Percentiles rank a stretch among this genome's conserved stretches.
phyloP scores from a whole-genome alignment of 2,888 invertebrate genomes.

The Diabrotica balteata region DNA sequence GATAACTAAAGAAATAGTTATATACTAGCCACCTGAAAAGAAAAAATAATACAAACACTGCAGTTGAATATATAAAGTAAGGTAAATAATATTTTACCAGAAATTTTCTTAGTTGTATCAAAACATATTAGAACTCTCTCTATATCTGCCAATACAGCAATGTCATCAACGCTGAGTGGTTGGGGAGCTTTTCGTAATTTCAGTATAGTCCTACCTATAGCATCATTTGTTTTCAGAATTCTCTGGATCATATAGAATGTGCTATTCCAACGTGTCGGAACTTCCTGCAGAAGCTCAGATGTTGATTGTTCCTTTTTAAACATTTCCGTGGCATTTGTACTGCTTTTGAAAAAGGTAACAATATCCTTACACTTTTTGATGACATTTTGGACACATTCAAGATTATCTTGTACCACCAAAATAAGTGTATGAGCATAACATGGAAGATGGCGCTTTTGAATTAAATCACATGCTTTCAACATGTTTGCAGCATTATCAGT shows the following conservation, averaged over 20 bases:
- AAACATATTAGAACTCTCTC: conserved; percentile 20
- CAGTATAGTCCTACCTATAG: conserved; percentile 25
- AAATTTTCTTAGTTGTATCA: conserved; percentile 33
- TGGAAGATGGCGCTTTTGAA: neutral
- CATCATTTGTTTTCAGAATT: conserved; percentile 24
- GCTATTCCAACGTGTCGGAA: conserved; percentile 34
- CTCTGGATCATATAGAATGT: conserved; percentile 28
- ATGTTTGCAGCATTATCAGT: neutral
- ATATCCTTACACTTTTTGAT: neutral
- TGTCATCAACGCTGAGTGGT: conserved; percentile 26
- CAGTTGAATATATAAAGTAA: neutral
- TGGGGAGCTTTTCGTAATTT: conserved; percentile 31
- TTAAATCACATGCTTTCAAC: neutral
- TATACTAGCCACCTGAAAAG: conserved; percentile 18
- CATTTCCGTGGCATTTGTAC: neutral
- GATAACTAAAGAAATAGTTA: neutral
- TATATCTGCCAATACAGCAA: conserved; percentile 25
- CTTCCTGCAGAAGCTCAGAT: conserved; percentile 24
- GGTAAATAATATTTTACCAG: conserved; percentile 24
- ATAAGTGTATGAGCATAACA: neutral
- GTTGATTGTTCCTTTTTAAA: conserved; percentile 15
- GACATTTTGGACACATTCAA: neutral
- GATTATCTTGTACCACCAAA: conserved; percentile 2
- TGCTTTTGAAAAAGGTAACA: neutral
- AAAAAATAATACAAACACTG: conserved; percentile 3